A percentile compares a stretch with the other conserved stretches of the same genome.
Conservation (phyloP, 1,140 invertebrate genomes). For the Phenacoccus solenopsis region DNA sequence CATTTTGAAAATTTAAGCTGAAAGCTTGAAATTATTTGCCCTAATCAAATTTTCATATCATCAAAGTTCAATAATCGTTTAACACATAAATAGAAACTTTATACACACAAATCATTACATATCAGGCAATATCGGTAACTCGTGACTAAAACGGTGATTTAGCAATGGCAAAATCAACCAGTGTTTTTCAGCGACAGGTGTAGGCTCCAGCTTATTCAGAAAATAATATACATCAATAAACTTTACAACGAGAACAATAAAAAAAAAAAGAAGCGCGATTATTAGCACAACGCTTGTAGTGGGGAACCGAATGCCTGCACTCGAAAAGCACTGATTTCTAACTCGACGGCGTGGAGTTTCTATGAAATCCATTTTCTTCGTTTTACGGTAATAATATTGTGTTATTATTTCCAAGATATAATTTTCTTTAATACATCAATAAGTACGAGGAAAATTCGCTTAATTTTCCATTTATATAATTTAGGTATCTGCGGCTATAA, state of each 20-base stretch:
- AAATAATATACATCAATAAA: background rate
- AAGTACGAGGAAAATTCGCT: background rate
- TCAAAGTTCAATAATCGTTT: background rate
- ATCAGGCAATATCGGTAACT: slow-evolving; percentile 13
- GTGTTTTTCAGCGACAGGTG: background rate
- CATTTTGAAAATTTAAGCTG: background rate
- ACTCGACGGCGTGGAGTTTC: background rate
- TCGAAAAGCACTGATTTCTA: background rate
- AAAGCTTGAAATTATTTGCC: slow-evolving; percentile 4
- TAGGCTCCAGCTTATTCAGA: background rate
- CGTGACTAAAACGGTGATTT: slow-evolving; percentile 16
- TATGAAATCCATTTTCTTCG: background rate
- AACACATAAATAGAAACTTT: slow-evolving; percentile 7
- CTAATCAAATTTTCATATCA: background rate
- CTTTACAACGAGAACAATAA: too few relatives aligned
- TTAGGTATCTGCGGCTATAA: too few relatives aligned
- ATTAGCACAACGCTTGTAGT: too few relatives aligned
- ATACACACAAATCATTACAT: background rate
- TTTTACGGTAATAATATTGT: too few relatives aligned
- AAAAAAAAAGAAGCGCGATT: too few relatives aligned
- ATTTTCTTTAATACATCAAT: background rate
- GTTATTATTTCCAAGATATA: too few relatives aligned
- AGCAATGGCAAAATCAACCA: slow-evolving; percentile 15
- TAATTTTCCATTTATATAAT: too few relatives aligned
- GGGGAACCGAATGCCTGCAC: too few relatives aligned